These are phyloP conservation scores for Pogoniulus pusillus DNA, from an alignment of 2,797 vertebrate genomes.

Conservation along the genomic window DNA sequence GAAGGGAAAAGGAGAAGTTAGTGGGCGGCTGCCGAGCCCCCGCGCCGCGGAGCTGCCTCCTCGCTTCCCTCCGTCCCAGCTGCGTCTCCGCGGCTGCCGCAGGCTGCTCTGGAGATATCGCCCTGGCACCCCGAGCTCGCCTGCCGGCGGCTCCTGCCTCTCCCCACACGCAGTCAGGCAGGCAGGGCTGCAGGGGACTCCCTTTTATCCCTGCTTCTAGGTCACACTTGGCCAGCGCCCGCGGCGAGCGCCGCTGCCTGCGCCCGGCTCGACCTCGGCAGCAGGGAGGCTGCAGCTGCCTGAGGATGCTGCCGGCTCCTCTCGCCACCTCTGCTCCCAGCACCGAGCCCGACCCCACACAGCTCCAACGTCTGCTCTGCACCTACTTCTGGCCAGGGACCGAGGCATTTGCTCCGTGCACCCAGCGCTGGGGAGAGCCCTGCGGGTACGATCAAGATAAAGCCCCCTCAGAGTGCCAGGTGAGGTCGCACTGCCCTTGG, in stretches of 20 bases:
- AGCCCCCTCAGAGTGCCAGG: background rate
- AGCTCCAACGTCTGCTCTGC: fast-evolving
- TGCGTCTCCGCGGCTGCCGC: background rate
- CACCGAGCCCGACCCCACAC: fast-evolving
- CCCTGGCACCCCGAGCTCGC: background rate
- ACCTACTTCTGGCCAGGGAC: fast-evolving
- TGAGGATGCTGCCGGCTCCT: background rate
- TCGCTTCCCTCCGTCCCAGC: background rate
- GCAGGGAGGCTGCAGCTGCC: background rate
- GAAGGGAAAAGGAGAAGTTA: constrained; percentile 1
- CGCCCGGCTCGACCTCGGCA: background rate
- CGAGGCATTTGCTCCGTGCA: fast-evolving
- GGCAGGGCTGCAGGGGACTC: background rate
- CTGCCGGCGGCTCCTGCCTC: background rate
- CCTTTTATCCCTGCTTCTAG: background rate
- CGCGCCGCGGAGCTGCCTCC: background rate
- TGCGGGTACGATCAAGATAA: fast-evolving
- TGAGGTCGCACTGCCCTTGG: background rate
- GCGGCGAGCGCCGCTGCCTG: background rate
- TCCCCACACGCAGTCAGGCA: background rate
- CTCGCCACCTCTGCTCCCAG: background rate
- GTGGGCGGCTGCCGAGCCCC: background rate
- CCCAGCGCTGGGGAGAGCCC: fast-evolving
- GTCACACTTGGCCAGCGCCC: background rate
- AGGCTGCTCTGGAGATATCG: background rate